phyloP scores from a whole-genome alignment of 1,140 invertebrate species.

The Hylaeus anthracinus region DNA sequence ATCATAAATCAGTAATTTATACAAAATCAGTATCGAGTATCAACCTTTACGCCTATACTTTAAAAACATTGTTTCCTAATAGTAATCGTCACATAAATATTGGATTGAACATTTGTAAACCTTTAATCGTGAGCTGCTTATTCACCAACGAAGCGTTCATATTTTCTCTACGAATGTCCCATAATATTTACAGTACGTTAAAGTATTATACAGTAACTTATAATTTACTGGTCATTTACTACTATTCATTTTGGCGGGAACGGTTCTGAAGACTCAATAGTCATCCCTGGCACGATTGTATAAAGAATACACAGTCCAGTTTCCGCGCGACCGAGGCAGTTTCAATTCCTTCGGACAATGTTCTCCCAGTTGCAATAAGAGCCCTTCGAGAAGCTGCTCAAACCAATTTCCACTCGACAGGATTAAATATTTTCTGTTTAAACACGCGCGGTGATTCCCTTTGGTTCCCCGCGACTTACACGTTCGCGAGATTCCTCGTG shows the following conservation, averaged over 20 bases:
- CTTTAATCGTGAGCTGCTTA: too few relatives aligned
- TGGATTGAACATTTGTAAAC: too few relatives aligned
- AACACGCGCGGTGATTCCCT: constrained; percentile 7
- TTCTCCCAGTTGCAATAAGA: not conserved
- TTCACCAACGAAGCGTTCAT: too few relatives aligned
- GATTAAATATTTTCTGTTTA: constrained; percentile 36
- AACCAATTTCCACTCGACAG: not conserved
- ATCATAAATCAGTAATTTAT: too few relatives aligned
- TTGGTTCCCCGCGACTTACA: not conserved
- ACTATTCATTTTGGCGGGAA: not conserved
- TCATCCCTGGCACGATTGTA: not conserved
- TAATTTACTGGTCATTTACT: too few relatives aligned
- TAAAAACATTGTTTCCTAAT: too few relatives aligned
- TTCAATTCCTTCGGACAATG: not conserved
- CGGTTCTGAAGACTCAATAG: not conserved
- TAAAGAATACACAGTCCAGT: not conserved
- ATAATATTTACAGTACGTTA: too few relatives aligned
- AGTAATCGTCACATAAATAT: too few relatives aligned
- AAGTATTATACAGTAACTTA: too few relatives aligned
- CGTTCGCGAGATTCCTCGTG: not conserved
- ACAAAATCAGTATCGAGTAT: too few relatives aligned
- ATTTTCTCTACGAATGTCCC: too few relatives aligned
- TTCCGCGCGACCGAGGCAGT: not conserved
- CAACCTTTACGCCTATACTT: too few relatives aligned
- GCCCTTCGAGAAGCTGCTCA: not conserved